Conservation (phyloP, 2,888 invertebrate species). For the Tetranychus piercei region DNA sequence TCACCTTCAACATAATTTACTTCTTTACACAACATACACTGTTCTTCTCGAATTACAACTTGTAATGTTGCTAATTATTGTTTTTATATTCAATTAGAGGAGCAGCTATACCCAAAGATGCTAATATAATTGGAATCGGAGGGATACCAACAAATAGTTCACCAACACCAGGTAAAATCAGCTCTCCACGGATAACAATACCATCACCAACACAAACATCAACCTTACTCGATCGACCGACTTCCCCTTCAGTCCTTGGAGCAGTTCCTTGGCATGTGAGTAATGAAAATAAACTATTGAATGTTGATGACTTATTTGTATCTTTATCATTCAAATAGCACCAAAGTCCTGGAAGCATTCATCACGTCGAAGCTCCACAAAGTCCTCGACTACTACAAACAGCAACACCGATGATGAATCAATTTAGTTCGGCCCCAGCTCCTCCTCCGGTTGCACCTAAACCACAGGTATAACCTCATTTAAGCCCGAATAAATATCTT, state of each 20-base stretch:
- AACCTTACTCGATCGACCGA: not conserved
- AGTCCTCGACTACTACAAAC: constrained; percentile 4
- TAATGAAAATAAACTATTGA: not conserved
- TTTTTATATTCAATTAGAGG: not conserved
- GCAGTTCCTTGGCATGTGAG: constrained; percentile 19
- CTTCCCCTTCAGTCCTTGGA: constrained; percentile 13
- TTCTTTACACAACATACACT: too few species aligned
- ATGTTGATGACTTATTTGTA: not conserved
- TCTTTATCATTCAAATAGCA: not conserved
- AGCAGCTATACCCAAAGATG: constrained; percentile 3
- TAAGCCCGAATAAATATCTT: not conserved
- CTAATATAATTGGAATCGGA: constrained; percentile 6
- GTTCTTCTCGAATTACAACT: too few species aligned
- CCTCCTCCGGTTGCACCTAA: constrained; percentile 22
- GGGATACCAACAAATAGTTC: not conserved
- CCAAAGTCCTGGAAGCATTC: constrained; percentile 5
- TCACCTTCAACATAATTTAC: too few species aligned
- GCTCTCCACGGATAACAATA: constrained; percentile 8
- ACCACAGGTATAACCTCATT: constrained; percentile 13
- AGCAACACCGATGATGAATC: not conserved
- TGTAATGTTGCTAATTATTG: not conserved
- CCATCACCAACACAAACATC: not conserved
- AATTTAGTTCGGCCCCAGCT: constrained; percentile 18
- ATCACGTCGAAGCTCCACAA: constrained; percentile 9
- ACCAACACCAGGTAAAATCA: not conserved